phyloP scores from a whole-genome alignment of 2,797 vertebrate species.

The Triplophysa bombifrons region DNA sequence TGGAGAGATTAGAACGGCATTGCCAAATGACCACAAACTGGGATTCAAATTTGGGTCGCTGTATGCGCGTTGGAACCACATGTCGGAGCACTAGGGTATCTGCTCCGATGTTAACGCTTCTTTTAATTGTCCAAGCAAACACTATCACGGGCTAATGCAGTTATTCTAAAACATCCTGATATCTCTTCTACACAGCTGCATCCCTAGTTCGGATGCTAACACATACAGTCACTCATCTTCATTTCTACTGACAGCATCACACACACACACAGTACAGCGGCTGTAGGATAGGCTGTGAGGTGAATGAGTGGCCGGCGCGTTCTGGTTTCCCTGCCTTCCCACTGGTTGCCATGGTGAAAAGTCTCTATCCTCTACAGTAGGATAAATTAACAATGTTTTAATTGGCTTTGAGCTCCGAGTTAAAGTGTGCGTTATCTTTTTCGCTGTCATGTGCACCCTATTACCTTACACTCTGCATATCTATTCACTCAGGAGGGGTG shows the following conservation, averaged over 20 bases:
- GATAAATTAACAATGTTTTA: constrained; percentile 71
- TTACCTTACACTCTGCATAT: constrained; percentile 25
- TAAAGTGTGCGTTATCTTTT: constrained; percentile 44
- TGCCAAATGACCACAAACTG: too few relatives aligned
- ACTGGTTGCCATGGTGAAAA: constrained; percentile 75
- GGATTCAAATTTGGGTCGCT: too few relatives aligned
- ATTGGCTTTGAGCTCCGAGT: constrained; percentile 51
- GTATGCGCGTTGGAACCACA: too few relatives aligned
- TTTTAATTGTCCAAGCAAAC: too few relatives aligned
- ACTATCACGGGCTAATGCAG: not conserved
- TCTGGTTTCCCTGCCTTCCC: constrained; percentile 53
- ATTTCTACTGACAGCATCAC: not conserved
- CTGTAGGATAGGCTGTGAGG: constrained; percentile 34
- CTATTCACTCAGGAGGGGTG: constrained; percentile 7
- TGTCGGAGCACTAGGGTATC: too few relatives aligned
- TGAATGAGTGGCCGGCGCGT: constrained; percentile 39
- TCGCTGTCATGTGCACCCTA: constrained; percentile 28
- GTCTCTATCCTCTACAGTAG: constrained; percentile 61
- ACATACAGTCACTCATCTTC: constrained; percentile 28
- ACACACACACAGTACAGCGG: constrained; percentile 10
- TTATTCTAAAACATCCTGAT: not conserved
- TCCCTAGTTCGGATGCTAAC: constrained; percentile 6
- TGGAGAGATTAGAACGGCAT: too few relatives aligned
- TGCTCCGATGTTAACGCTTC: too few relatives aligned
- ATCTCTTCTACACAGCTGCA: not conserved